phyloP scores from a whole-genome alignment of 2,888 invertebrate genomes.

The Alitta virens region DNA sequence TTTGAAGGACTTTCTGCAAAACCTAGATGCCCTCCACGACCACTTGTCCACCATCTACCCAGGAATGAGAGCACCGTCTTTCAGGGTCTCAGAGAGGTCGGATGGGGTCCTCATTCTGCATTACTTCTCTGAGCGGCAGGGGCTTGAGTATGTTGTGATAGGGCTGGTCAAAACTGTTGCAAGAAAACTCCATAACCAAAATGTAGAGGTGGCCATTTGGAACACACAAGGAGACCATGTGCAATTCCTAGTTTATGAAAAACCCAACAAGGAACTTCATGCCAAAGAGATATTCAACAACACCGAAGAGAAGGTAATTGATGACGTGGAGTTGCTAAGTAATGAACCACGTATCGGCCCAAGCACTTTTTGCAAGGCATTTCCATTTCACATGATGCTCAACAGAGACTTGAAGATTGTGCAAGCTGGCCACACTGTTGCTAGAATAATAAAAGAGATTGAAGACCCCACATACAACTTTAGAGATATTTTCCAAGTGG shows the following conservation, averaged over 20 bases:
- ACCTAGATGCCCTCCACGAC: slow-evolving; percentile 34
- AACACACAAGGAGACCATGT: slow-evolving; percentile 85
- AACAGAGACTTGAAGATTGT: slow-evolving; percentile 25
- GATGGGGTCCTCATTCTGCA: slow-evolving; percentile 30
- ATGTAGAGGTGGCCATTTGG: slow-evolving; percentile 84
- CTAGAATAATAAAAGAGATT: slow-evolving; percentile 17
- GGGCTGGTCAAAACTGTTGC: slow-evolving; percentile 16
- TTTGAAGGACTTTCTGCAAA: slow-evolving; percentile 32
- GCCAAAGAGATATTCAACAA: background rate
- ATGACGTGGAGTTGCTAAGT: slow-evolving; percentile 8
- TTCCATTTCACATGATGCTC: slow-evolving; percentile 39
- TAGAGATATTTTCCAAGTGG: slow-evolving; percentile 33
- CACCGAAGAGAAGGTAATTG: background rate
- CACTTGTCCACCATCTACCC: slow-evolving; percentile 19
- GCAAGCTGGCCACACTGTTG: slow-evolving; percentile 23
- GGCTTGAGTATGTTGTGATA: slow-evolving; percentile 31
- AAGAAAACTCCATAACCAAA: slow-evolving; percentile 82
- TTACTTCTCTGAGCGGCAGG: slow-evolving; percentile 34
- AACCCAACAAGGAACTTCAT: background rate
- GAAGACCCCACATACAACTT: slow-evolving; percentile 21
- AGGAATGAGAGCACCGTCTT: slow-evolving; percentile 17
- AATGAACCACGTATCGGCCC: slow-evolving; percentile 16
- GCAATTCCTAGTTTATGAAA: slow-evolving; percentile 74
- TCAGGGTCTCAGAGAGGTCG: slow-evolving; percentile 22
- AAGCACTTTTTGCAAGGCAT: slow-evolving; percentile 32